Percentiles rank a stretch among this genome's conserved stretches.
Evolutionary conservation across 35 echinoderm and acorn worm genomes (phyloP).

Genomic region (Apostichopus parvimensis): DNA sequence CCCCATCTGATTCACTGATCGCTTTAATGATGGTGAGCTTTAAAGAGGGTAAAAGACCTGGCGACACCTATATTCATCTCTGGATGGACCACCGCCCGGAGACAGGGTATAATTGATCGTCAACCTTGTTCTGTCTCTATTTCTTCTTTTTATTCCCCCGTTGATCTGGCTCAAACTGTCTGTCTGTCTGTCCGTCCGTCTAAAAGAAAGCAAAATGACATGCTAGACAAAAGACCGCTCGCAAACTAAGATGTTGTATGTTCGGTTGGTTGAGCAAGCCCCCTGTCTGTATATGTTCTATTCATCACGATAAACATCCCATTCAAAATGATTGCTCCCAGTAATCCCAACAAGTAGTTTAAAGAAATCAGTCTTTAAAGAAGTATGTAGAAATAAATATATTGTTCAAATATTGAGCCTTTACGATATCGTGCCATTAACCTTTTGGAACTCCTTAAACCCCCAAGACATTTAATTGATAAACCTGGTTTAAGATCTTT

Average conservation of each 20-base stretch:
- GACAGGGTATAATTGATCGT: not conserved
- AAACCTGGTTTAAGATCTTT: too few species aligned
- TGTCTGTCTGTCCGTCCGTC: not conserved
- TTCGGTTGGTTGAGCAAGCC: not conserved
- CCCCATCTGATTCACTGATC: too few species aligned
- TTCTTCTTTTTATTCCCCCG: not conserved
- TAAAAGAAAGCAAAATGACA: not conserved
- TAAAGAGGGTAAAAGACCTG: not conserved
- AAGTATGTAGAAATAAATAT: not conserved
- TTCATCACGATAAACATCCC: not conserved
- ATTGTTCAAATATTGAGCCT: too few species aligned
- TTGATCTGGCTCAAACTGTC: not conserved
- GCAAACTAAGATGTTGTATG: not conserved
- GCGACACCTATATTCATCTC: conserved; percentile 3
- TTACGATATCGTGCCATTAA: too few species aligned
- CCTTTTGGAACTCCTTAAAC: too few species aligned
- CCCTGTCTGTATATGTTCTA: not conserved
- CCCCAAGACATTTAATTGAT: too few species aligned
- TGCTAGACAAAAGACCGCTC: not conserved
- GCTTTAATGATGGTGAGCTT: too few species aligned
- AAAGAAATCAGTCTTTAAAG: not conserved
- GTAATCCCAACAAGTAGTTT: not conserved
- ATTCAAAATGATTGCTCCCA: not conserved
- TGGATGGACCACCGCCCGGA: not conserved
- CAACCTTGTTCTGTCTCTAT: not conserved